Conservation (phyloP, 2,113 vertebrate genomes). For the Pogona vitticeps region DNA sequence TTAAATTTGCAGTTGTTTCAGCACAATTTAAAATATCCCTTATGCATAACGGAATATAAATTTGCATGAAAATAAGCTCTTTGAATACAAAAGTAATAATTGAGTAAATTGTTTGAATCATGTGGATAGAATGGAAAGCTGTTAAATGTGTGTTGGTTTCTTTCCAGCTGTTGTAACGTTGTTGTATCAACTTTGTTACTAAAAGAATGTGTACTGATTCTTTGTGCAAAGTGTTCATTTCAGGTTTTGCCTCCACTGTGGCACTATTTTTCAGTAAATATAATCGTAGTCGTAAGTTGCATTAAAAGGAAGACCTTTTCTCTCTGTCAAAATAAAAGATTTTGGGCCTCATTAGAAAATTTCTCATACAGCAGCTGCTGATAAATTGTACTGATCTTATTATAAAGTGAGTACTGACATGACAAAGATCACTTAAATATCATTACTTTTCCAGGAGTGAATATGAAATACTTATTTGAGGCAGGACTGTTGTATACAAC, state of each 20-base stretch:
- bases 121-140: slow-evolving; percentile 7
- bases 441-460: background rate
- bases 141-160: background rate
- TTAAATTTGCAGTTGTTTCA: slow-evolving; percentile 69
- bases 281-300: background rate
- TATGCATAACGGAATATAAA: slow-evolving; percentile 44
- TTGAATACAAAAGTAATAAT: slow-evolving; percentile 62
- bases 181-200: background rate
- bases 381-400: background rate
- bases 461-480: background rate
- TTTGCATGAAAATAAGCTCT: slow-evolving; percentile 66
- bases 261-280: background rate
- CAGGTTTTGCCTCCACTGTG: no score
- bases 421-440: background rate
- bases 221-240: background rate
- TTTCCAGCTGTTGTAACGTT: background rate
- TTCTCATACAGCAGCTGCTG: background rate
- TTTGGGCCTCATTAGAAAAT: background rate
- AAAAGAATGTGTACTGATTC: background rate
- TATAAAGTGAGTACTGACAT: background rate
- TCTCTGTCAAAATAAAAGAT: background rate
- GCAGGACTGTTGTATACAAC: background rate
- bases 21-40: slow-evolving; percentile 64
- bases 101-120: slow-evolving; percentile 50
- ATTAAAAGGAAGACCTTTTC: background rate